phyloP scores from a whole-genome alignment of 1,140 invertebrate species.

The Globodera ellingtonae region DNA sequence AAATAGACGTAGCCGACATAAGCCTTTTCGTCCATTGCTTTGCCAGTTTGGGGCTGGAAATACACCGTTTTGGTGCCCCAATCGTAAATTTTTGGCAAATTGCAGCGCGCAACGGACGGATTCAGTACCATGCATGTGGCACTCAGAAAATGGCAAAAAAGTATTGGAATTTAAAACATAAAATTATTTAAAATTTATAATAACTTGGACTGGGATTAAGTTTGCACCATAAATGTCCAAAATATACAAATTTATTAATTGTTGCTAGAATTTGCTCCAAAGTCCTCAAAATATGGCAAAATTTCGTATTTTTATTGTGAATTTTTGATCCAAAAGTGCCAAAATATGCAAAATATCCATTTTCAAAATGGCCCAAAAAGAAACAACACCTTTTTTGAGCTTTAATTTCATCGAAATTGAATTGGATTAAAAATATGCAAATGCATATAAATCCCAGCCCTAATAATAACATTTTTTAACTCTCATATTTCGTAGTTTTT shows the following conservation, averaged over 20 bases:
- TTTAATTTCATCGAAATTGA: no score
- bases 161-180: background rate
- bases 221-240: background rate
- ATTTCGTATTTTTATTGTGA: background rate
- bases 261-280: no score
- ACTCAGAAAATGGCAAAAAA: conserved; percentile 27
- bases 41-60: conserved; percentile 60
- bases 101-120: conserved; percentile 59
- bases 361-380: no score
- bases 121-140: conserved; percentile 61
- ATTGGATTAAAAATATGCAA: no score
- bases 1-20: conserved; percentile 65
- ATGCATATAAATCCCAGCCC: no score
- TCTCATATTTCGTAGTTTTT: no score
- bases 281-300: background rate
- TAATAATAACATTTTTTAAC: no score
- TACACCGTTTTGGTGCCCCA: conserved; percentile 65
- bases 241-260: background rate
- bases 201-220: background rate
- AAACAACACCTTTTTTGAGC: no score
- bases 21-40: conserved; percentile 63
- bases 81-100: conserved; percentile 61
- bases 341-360: background rate
- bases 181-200: conserved; percentile 28
- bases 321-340: background rate